Evolutionary conservation across 2,113 vertebrate genomes (phyloP).

Genomic region (Mesocricetus auratus): DNA sequence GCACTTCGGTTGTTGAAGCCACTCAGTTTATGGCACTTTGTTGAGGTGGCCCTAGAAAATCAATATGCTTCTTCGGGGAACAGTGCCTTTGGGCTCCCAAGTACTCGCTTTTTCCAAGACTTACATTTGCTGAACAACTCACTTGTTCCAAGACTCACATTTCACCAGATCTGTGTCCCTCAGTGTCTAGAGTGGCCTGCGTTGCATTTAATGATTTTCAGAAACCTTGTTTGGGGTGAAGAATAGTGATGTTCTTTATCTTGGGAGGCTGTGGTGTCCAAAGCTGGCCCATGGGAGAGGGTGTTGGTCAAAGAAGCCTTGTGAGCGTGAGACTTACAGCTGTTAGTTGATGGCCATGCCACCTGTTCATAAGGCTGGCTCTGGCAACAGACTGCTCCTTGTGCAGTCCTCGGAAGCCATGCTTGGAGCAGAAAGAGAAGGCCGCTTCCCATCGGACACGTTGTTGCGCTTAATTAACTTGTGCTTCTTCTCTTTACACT

Average conservation of each 20-base stretch:
- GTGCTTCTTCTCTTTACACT: background rate
- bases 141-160: background rate
- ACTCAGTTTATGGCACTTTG: background rate
- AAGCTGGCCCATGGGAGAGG: background rate
- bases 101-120: background rate
- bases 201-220: background rate
- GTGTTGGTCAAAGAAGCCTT: constrained; percentile 6
- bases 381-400: constrained; percentile 24
- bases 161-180: background rate
- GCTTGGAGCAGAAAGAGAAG: constrained; percentile 56
- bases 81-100: background rate
- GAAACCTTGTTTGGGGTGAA: background rate
- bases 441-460: constrained; percentile 15
- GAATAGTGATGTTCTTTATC: background rate
- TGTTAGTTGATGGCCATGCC: constrained; percentile 27
- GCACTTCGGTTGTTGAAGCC: background rate
- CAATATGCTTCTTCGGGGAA: background rate
- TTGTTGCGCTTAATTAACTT: background rate
- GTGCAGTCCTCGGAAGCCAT: constrained; percentile 11
- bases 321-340: constrained; percentile 50
- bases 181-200: background rate
- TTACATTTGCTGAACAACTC: background rate
- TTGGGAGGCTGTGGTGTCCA: background rate
- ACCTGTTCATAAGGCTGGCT: constrained; percentile 70
- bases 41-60: no score